A percentile compares a stretch with the other conserved stretches of the same genome.
These are phyloP conservation scores for Tachyglossus aculeatus DNA, from an alignment of 2,797 vertebrate genomes.

Conservation along the genomic window DNA sequence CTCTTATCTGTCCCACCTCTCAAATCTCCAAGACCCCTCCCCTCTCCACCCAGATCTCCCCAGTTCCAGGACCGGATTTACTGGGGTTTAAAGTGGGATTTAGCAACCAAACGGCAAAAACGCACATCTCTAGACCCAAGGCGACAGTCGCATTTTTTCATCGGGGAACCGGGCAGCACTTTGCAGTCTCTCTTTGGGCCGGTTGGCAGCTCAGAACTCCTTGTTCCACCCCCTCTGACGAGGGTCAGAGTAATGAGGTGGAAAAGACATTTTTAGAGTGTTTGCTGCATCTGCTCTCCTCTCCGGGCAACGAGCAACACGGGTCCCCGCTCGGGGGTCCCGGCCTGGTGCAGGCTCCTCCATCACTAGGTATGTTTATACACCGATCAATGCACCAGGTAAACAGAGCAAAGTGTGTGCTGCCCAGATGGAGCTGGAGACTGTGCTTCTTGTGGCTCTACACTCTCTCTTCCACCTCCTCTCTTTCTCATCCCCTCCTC, in stretches of 20 bases:
- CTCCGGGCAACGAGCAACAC: conserved; percentile 69
- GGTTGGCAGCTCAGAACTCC: conserved; percentile 34
- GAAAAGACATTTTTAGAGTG: conserved; percentile 61
- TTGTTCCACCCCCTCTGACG: conserved; percentile 28
- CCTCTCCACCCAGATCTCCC: not conserved
- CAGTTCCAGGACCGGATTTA: not conserved
- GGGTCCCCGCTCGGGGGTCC: conserved; percentile 14
- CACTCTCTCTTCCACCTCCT: too few species aligned
- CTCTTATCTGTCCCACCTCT: too few species aligned
- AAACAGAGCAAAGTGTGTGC: conserved; percentile 2
- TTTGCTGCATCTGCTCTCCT: conserved; percentile 48
- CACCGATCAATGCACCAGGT: not conserved
- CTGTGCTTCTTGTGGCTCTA: too few species aligned
- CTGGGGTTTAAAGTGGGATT: conserved; percentile 19
- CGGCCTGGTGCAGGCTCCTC: conserved; percentile 4
- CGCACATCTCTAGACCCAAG: too few species aligned
- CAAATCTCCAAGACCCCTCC: too few species aligned
- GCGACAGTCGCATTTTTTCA: conserved; percentile 1
- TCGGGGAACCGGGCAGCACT: conserved; percentile 8
- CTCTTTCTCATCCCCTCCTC: too few species aligned
- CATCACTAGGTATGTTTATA: conserved; percentile 22
- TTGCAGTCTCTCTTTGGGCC: conserved; percentile 28
- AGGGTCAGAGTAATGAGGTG: conserved; percentile 64
- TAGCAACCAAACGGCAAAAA: conserved; percentile 1
- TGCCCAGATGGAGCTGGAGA: conserved; percentile 3